These are phyloP conservation scores for Nymphalis polychloros DNA, from an alignment of 2,888 invertebrate genomes.

Conservation along the genomic window DNA sequence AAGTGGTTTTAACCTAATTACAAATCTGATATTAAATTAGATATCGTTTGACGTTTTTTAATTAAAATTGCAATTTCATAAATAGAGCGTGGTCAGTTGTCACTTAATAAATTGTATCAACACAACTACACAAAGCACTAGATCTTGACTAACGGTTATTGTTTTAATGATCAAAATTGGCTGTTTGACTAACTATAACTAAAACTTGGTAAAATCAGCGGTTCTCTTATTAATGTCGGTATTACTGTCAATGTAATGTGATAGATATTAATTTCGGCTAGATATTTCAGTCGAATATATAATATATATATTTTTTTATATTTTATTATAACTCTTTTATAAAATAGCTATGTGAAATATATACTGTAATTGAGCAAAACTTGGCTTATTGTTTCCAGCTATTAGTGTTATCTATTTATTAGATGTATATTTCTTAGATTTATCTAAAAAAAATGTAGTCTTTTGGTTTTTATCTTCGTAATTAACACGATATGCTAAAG, in stretches of 20 bases:
- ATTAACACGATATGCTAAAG: no score
- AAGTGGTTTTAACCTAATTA: no score
- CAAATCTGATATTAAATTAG: no score
- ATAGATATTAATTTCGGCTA: not conserved
- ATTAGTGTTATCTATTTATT: no score
- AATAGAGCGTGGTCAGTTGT: not conserved
- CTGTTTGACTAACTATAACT: constrained; percentile 35
- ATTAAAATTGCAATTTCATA: not conserved
- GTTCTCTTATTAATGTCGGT: constrained; percentile 48
- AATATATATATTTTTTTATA: not conserved
- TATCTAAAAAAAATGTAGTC: no score
- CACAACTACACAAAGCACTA: no score
- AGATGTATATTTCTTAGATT: no score
- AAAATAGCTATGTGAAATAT: no score
- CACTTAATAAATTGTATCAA: not conserved
- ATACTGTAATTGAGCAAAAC: no score
- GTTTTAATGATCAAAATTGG: constrained; percentile 14
- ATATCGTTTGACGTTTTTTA: no score
- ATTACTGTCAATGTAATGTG: constrained; percentile 50
- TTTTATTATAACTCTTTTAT: not conserved
- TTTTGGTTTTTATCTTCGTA: no score
- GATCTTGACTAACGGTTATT: not conserved
- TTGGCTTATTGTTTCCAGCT: no score
- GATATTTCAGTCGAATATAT: constrained; percentile 1
- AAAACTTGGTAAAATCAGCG: constrained; percentile 41